Base-by-base conservation (phyloP, 1,140 invertebrate genomes). In the Sycophaga agraensis region DNA sequence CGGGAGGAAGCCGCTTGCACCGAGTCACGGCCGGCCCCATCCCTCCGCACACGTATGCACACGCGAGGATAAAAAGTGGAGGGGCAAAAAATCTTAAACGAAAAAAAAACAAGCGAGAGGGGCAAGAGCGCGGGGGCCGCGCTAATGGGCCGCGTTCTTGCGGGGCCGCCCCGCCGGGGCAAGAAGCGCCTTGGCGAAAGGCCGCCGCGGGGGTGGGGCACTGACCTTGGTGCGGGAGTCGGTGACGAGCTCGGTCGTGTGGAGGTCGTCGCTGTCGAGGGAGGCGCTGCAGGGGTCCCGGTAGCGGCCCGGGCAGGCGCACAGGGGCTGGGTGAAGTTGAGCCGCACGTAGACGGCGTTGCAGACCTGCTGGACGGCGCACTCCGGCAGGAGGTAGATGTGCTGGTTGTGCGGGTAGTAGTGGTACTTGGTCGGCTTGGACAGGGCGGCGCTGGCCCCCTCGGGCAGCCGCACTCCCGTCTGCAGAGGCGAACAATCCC, bases 321-420 rank as follows among this genome's bases (percentile, higher is more conserved):
- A 96, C 60, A 96, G 81, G 14, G 92, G 92, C 76, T 96, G 93
- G 22, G 93, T 95, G 81, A 93, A 94, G 81, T 96, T 95, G 50
- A 96, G 79, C 58, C 93, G 84, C 26, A 94, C 89, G 80, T 96
- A 96, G 50, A 96, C 92, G 0, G 94, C 93, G 76, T 94, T 96
- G 81, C 93, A 96, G 56, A 94, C 92, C 86, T 94, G 83, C 82
- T 96, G 93, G 67, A 94, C 91, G 53, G 93, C 93, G 79, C 93
- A 96, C 82, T 95, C 93, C 54, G 93, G 93, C 56, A 95, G 83
- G 68, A 93, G 80, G 83, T 93, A 93, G 68, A 94, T 90, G 77
- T 94, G 91, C 78, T 94, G 91, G 81, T 94, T 94, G 81, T 94
- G 92, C n/a, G 92, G 92, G 78, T 93, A 94, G 81, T 93, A 94